These are phyloP conservation scores for Suncus etruscus DNA, from an alignment of 2,113 vertebrate genomes.

Conservation along the genomic window DNA sequence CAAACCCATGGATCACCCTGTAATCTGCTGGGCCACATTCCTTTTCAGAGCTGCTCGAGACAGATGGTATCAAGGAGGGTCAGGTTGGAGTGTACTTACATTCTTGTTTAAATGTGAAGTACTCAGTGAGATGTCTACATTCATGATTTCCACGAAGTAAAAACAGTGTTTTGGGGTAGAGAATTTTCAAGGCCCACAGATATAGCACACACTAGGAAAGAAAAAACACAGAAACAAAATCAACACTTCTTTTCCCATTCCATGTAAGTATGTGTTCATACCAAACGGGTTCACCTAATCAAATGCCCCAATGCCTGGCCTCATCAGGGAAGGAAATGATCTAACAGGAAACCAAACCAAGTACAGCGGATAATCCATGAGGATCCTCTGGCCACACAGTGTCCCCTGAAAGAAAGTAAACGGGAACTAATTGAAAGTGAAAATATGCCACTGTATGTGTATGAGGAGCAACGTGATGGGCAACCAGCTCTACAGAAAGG, in stretches of 20 bases:
- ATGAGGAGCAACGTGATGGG: too few species aligned
- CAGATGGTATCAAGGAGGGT: neutral
- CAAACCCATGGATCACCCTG: neutral
- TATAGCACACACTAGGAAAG: constrained; percentile 97
- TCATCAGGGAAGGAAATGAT: too few species aligned
- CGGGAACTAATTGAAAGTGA: too few species aligned
- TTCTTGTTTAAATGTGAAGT: constrained; percentile 99
- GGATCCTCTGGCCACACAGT: too few species aligned
- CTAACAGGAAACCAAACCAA: too few species aligned
- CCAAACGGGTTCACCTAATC: too few species aligned
- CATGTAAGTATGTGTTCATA: too few species aligned
- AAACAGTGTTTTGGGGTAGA: constrained; percentile 99
- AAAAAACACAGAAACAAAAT: constrained; percentile 64
- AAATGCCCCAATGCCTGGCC: too few species aligned
- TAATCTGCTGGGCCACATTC: neutral
- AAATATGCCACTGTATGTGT: too few species aligned
- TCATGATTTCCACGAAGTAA: constrained; percentile 99
- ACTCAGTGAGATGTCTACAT: constrained; percentile 99
- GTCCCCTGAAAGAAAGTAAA: too few species aligned
- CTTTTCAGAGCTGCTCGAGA: neutral
- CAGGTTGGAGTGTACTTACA: constrained; percentile 91
- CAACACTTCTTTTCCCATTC: constrained; percentile 10
- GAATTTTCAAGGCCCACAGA: constrained; percentile 99
- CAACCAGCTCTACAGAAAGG: too few species aligned
- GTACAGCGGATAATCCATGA: too few species aligned